These are phyloP conservation scores for Hylia prasina DNA, from an alignment of 2,113 vertebrate species.

Conservation along the genomic window DNA sequence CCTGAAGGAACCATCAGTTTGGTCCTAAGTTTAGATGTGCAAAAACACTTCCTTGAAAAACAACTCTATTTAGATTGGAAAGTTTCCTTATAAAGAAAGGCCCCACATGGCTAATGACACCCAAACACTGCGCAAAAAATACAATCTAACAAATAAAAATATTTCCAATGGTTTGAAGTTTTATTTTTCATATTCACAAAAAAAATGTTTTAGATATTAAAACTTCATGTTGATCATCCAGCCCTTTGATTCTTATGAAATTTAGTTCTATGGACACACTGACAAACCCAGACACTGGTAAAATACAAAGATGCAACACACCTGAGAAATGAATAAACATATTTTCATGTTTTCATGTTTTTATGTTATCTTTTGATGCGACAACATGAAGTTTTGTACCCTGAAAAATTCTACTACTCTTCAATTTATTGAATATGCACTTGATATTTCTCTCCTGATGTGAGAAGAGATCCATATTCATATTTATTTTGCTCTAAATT, in stretches of 20 bases:
- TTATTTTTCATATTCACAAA: not conserved
- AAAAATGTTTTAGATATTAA: not conserved
- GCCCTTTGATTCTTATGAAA: not conserved
- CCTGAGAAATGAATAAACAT: not conserved
- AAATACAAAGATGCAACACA: not conserved
- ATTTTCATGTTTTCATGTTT: not conserved
- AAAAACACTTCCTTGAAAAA: not conserved
- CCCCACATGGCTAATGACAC: not conserved
- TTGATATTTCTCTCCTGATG: not conserved
- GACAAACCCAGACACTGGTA: not conserved
- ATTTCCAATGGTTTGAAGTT: not conserved
- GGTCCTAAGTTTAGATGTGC: not conserved
- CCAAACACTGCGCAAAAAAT: not conserved
- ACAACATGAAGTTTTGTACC: not conserved
- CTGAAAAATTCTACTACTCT: not conserved
- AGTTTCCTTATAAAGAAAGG: not conserved
- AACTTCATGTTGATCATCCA: not conserved
- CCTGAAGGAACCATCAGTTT: not conserved
- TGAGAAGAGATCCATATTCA: conserved; percentile 40
- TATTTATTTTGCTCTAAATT: conserved; percentile 76
- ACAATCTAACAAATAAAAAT: not conserved
- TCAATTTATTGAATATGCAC: not conserved
- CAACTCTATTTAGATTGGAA: not conserved
- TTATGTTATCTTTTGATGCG: not conserved
- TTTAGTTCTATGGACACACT: not conserved